Evolutionary conservation across 2,113 vertebrate genomes (phyloP), one percentile per base, ranked within the genome.

Genomic region (Chaenocephalus aceratus): DNA sequence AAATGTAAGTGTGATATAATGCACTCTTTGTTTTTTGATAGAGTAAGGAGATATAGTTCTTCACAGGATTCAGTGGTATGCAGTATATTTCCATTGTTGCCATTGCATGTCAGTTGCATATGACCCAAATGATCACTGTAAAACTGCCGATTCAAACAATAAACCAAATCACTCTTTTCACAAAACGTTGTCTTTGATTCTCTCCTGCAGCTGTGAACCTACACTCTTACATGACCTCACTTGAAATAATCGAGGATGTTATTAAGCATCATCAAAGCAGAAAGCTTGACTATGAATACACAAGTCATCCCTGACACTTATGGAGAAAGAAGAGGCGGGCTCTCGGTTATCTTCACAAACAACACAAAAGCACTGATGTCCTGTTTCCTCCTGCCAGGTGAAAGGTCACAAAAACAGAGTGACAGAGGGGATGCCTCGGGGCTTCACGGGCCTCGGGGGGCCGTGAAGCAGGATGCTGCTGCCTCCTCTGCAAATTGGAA

Each of bases 381-480:
- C 94, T 95, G 91, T 94, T 95, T 95, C 95, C 94, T 93, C 84
- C 86, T 0, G 53, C 72, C 91, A 87, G 90, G 93, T 87, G 69
- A 93, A 84, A 87, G 95, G 94, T 95, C 93, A 89, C 70, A 82
- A 87, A 93, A 94, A 95, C 94, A 94, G 82, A 82, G 84, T 80
- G 87, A 88, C 91, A 88, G 86, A 87, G 61, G 77, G 77, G 84
- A 83, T 88, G 86, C 77, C 87, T 91, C 77, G 70, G 21, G 21
- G 21, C 21, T 21, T 21, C 21, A 21, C 21, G 70, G 71, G 73
- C 68, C 90, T 87, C 87, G 4, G 0, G 78, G 86, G 89, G 82
- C 66, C 23, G 46, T 16, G 14, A 48, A 60, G 86, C 94, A 94
- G 94, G 93, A 94, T 93, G 76, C 88, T 69, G 81, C 83, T 77